Evolutionary conservation across 2,797 vertebrate genomes (phyloP).

Genomic region (Sylvilagus floridanus): DNA sequence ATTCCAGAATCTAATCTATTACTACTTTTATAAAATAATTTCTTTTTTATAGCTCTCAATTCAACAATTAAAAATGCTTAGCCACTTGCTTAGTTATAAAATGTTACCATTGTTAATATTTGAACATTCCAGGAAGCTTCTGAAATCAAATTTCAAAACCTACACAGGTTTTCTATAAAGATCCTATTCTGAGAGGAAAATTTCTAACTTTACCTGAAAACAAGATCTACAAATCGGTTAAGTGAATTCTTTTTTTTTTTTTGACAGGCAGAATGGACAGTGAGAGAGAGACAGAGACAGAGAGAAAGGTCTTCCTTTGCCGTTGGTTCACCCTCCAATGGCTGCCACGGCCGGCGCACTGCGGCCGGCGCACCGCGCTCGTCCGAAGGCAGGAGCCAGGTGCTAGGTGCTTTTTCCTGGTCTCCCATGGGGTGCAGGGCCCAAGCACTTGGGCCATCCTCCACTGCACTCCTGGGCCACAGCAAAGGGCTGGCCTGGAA

Average conservation of each 20-base stretch:
- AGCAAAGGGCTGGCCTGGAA: no score
- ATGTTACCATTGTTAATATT: not conserved
- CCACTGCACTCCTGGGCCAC: no score
- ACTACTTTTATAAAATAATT: conserved; percentile 32
- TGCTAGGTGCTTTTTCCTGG: no score
- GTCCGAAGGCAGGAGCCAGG: no score
- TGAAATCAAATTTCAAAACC: conserved; percentile 14
- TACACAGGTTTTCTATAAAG: not conserved
- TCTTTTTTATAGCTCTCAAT: conserved; percentile 28
- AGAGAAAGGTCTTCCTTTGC: no score
- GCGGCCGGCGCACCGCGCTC: no score
- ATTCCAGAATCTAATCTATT: conserved; percentile 14
- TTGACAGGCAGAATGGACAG: no score
- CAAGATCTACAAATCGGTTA: not conserved
- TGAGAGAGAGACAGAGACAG: no score
- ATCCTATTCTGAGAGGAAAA: conserved; percentile 13
- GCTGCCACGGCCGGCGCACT: no score
- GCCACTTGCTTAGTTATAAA: conserved; percentile 32
- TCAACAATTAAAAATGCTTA: conserved; percentile 37
- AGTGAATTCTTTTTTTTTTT: conserved; percentile 33
- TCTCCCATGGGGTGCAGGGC: no score
- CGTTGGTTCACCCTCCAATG: no score
- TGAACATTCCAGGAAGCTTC: not conserved
- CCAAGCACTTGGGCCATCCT: no score
- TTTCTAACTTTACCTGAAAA: conserved; percentile 57